phyloP scores from a whole-genome alignment of 2,113 vertebrate genomes.

The Lipotes vexillifer region DNA sequence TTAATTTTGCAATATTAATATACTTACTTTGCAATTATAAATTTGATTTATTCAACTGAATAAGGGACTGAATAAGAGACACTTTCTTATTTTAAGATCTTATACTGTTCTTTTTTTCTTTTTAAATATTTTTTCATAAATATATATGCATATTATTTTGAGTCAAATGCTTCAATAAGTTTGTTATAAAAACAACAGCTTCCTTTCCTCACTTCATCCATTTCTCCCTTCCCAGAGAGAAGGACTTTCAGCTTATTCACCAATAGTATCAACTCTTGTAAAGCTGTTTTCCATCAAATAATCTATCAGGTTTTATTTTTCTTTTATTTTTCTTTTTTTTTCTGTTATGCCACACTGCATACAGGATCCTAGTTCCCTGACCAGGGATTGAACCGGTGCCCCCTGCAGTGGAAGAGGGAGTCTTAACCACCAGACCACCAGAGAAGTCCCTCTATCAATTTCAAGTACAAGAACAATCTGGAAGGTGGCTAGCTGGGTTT shows the following conservation, averaged over 20 bases:
- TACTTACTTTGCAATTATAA: not conserved
- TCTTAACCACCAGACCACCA: not conserved
- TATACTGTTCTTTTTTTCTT: not conserved
- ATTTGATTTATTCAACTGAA: not conserved
- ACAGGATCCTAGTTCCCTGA: not conserved
- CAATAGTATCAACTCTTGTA: not conserved
- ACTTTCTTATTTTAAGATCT: not conserved
- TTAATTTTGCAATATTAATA: not conserved
- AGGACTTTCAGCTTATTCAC: not conserved
- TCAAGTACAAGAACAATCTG: not conserved
- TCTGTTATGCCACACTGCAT: not conserved
- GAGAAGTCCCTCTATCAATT: not conserved
- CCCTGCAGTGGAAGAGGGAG: not conserved
- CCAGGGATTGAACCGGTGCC: not conserved
- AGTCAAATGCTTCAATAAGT: not conserved
- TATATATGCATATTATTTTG: not conserved
- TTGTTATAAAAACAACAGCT: not conserved
- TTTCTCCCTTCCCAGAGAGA: not conserved
- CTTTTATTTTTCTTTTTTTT: not conserved
- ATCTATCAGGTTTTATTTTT: not conserved
- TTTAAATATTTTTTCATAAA: not conserved
- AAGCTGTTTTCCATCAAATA: not conserved
- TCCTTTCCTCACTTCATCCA: not conserved
- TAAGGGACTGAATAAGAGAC: not conserved
- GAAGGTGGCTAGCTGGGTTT: fast-evolving